Conservation (phyloP, 1,140 invertebrate genomes). For the Drosophila persimilis region DNA sequence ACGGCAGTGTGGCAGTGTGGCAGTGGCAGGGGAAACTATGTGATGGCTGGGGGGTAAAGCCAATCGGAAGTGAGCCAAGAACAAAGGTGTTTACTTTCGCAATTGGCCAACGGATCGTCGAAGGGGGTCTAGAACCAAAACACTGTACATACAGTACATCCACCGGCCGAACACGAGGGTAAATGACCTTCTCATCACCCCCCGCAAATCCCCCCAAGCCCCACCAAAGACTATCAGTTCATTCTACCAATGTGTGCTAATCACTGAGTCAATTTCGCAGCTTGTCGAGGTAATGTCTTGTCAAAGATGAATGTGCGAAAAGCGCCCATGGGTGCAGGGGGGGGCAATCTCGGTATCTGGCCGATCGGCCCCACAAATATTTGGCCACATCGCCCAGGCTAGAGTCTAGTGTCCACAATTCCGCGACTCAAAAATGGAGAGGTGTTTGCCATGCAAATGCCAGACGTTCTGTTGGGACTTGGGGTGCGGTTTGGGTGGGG, state of each 20-base stretch:
- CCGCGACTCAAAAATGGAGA: not conserved
- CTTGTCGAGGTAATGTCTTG: constrained; percentile 49
- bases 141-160: not conserved
- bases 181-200: constrained; percentile 6
- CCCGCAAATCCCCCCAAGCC: not conserved
- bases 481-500: constrained; percentile 10
- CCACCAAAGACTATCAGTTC: not conserved
- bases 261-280: constrained; percentile 62
- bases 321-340: not conserved
- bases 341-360: constrained; percentile 28
- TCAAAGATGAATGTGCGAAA: constrained; percentile 44
- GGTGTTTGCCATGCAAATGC: constrained; percentile 37
- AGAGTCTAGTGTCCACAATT: constrained; percentile 7
- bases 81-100: constrained; percentile 37
- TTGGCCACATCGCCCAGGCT: constrained; percentile 27
- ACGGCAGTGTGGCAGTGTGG: constrained; percentile 16
- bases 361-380: constrained; percentile 61
- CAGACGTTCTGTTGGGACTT: constrained; percentile 33
- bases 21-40: not conserved
- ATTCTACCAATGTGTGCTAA: constrained; percentile 46
- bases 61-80: constrained; percentile 46
- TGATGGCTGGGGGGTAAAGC: constrained; percentile 4
- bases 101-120: constrained; percentile 7
- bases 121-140: constrained; percentile 13
- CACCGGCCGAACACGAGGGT: not conserved